phyloP scores from a whole-genome alignment of 2,797 vertebrate genomes.

The Parauchenoglanis punctatus region DNA sequence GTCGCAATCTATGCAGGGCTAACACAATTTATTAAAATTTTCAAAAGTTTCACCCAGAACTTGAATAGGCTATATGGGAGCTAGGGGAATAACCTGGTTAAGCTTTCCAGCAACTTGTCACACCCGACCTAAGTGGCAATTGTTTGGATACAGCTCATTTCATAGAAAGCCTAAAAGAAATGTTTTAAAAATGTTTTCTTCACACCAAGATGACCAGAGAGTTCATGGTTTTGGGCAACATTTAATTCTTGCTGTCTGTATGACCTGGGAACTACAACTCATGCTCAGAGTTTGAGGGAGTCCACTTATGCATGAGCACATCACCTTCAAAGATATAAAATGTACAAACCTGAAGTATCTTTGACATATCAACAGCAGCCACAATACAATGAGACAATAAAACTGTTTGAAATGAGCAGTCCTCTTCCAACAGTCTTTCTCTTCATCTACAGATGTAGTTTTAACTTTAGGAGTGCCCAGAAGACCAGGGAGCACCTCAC shows the following conservation, averaged over 20 bases:
- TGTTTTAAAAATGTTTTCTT: background rate
- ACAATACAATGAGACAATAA: background rate
- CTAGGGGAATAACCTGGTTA: background rate
- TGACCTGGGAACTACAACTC: background rate
- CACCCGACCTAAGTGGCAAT: background rate
- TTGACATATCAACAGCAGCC: background rate
- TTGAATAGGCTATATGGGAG: background rate
- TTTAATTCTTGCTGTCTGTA: background rate
- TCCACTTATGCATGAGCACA: background rate
- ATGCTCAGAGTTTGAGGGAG: no score
- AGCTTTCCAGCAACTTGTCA: conserved; percentile 17
- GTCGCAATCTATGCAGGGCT: no score
- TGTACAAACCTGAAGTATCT: background rate
- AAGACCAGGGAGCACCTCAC: background rate
- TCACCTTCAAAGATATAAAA: background rate
- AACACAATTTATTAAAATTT: background rate
- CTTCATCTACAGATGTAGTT: background rate
- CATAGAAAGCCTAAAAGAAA: conserved; percentile 28
- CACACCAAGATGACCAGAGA: background rate
- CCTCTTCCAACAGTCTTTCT: background rate
- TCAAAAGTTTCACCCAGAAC: background rate
- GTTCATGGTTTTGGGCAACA: background rate
- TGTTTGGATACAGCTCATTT: background rate
- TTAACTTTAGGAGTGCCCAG: background rate
- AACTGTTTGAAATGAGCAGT: background rate